These are phyloP conservation scores for Pterocles burchelli DNA, from an alignment of 2,113 vertebrate genomes.

Conservation along the genomic window DNA sequence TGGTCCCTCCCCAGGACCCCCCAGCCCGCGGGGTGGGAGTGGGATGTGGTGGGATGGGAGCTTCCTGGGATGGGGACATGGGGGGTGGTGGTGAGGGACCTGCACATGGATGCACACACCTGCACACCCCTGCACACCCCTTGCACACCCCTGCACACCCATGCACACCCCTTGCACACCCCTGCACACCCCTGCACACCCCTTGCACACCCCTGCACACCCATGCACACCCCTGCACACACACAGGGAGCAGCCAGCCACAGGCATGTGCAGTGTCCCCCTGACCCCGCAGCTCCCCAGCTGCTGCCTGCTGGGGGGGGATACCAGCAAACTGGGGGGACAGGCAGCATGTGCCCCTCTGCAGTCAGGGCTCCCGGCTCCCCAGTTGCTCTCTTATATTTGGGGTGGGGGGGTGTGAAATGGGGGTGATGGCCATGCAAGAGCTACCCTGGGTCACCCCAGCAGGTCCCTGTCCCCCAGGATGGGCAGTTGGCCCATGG, in stretches of 20 bases:
- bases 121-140: neutral
- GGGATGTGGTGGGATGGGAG: fast-evolving
- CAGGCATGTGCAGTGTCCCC: neutral
- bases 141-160: no score
- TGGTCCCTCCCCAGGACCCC: neutral
- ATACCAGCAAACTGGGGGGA: neutral
- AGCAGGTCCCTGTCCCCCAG: no score
- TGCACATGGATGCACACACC: no score
- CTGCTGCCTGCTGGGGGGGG: neutral
- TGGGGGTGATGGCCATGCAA: no score
- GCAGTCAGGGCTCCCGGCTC: fast-evolving
- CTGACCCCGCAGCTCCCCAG: neutral
- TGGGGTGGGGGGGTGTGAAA: no score
- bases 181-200: neutral
- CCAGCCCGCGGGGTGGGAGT: fast-evolving
- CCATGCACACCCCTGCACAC: fast-evolving
- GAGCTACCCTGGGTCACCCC: no score
- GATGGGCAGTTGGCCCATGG: no score
- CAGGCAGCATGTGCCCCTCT: fast-evolving
- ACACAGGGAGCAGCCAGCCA: neutral
- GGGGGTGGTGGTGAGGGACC: neutral
- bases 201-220: neutral
- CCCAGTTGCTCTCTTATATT: no score
- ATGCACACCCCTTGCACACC: no score
- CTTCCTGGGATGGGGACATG: fast-evolving